These are phyloP conservation scores for Poecile montanus DNA, from an alignment of 2,797 vertebrate genomes.

Conservation along the genomic window DNA sequence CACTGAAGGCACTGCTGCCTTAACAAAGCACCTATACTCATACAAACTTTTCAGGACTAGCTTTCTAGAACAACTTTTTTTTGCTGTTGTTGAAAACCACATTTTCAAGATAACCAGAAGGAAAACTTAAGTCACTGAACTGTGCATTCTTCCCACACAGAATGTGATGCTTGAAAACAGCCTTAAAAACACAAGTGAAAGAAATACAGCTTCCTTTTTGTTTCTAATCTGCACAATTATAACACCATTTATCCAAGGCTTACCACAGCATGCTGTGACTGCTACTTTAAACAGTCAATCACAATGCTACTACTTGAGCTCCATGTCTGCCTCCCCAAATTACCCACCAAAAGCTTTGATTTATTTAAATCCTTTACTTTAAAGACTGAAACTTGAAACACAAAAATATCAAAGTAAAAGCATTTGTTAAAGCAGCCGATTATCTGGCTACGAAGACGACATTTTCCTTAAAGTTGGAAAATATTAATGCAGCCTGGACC, in stretches of 20 bases:
- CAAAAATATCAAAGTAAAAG: conserved; percentile 14
- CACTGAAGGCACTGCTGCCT: not conserved
- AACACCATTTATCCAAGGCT: not conserved
- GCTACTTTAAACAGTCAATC: not conserved
- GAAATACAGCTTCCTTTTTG: not conserved
- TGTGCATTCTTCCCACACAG: not conserved
- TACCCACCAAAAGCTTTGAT: conserved; percentile 1
- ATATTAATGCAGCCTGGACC: not conserved
- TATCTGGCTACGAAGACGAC: not conserved
- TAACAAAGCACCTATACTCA: not conserved
- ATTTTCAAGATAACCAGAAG: not conserved
- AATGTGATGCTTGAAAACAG: not conserved
- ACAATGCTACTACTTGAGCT: not conserved
- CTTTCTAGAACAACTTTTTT: not conserved
- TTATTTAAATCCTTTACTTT: conserved; percentile 20
- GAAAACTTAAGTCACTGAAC: not conserved
- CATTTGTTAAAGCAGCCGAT: not conserved
- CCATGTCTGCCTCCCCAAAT: not conserved
- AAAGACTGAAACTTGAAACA: conserved; percentile 13
- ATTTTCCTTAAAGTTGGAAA: not conserved
- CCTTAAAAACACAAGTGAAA: not conserved
- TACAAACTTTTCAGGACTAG: not conserved
- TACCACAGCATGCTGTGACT: not conserved
- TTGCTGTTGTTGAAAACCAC: not conserved
- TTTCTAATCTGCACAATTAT: not conserved